These are phyloP conservation scores for Pyrrhosoma nymphula DNA, from an alignment of 2,888 invertebrate genomes.

Conservation along the genomic window DNA sequence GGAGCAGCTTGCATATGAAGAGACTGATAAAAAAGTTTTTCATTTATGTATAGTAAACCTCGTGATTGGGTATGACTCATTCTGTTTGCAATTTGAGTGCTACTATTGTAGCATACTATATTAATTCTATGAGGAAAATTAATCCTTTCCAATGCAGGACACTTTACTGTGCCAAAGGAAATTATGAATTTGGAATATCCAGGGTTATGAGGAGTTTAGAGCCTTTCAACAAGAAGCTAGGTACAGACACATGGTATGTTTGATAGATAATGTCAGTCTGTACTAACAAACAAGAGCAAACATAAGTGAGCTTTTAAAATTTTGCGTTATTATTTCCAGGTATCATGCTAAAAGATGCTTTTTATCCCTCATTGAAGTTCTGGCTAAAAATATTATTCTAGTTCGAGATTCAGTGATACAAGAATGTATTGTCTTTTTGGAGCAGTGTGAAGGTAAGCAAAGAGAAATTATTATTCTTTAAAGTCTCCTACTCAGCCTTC, in stretches of 20 bases:
- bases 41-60: slow-evolving; percentile 99
- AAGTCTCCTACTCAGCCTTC: background rate
- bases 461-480: background rate
- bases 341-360: slow-evolving; percentile 98
- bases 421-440: slow-evolving; percentile 93
- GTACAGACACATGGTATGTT: slow-evolving; percentile 95
- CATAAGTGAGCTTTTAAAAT: background rate
- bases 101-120: background rate
- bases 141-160: slow-evolving; percentile 81
- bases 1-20: slow-evolving; percentile 93
- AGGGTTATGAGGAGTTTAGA: slow-evolving; percentile 97
- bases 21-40: slow-evolving; percentile 95
- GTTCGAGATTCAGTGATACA: slow-evolving; percentile 91
- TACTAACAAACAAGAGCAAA: background rate
- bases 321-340: slow-evolving; percentile 73
- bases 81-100: background rate
- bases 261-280: background rate
- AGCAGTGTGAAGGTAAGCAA: slow-evolving; percentile 89
- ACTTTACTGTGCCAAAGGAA: slow-evolving; percentile 98
- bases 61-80: slow-evolving; percentile 89
- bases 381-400: slow-evolving; percentile 93
- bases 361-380: slow-evolving; percentile 93
- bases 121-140: background rate
- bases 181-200: slow-evolving; percentile 99
- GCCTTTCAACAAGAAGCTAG: slow-evolving; percentile 95